Conservation (phyloP, 2,888 invertebrate species). For the Cremastinae sp. region DNA sequence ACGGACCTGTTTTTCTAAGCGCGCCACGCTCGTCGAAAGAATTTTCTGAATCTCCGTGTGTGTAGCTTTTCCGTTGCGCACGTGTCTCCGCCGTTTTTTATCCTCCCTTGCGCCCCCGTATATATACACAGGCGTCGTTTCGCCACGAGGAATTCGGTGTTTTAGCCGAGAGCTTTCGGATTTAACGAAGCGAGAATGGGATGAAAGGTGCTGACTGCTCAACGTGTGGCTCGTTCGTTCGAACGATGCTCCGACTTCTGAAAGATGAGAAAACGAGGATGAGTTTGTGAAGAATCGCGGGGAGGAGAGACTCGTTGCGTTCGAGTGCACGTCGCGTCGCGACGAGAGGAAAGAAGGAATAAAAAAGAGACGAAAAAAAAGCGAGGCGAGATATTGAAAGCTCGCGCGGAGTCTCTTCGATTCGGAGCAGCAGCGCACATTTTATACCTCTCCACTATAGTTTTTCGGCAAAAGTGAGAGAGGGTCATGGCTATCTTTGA, state of each 20-base stretch:
- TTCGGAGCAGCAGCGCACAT: background rate
- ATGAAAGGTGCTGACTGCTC: slow-evolving; percentile 52
- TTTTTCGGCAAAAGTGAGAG: background rate
- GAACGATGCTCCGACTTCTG: background rate
- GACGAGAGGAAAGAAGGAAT: too few relatives aligned
- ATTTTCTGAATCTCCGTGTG: slow-evolving; percentile 2
- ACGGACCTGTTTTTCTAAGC: background rate
- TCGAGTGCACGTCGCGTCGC: slow-evolving; percentile 29
- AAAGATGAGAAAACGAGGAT: slow-evolving; percentile 3
- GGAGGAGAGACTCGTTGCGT: slow-evolving; percentile 46
- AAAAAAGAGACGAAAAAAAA: background rate
- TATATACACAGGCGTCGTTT: background rate
- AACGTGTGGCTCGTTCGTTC: slow-evolving; percentile 2
- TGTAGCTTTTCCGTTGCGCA: background rate
- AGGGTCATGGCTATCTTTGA: slow-evolving; percentile 29
- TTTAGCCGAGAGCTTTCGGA: slow-evolving; percentile 59
- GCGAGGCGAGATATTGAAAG: too few relatives aligned
- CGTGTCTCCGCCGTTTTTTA: background rate
- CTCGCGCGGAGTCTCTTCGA: too few relatives aligned
- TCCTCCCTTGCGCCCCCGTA: background rate
- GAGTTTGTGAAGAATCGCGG: slow-evolving; percentile 27
- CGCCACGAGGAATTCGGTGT: slow-evolving; percentile 52
- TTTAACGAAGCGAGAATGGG: slow-evolving; percentile 60
- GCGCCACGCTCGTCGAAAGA: background rate
- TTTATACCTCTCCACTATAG: background rate